Evolutionary conservation across 2,113 vertebrate genomes (phyloP).

Genomic region (Gnathonemus echidnorhynchus): DNA sequence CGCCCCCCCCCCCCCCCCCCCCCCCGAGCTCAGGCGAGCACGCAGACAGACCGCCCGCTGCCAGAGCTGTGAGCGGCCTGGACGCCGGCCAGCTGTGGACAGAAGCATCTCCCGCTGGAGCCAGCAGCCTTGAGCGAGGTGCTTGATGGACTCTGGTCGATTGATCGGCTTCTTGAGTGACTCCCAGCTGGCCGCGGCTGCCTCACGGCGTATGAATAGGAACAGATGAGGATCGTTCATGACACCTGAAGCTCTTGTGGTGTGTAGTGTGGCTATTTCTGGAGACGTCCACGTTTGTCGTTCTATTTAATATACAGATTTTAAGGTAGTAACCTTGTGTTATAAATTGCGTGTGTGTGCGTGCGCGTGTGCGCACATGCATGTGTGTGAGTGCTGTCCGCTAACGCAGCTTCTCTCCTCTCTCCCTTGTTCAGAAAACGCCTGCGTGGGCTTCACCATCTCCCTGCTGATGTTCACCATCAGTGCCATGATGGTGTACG

Average conservation of each 20-base stretch:
- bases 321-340: not conserved
- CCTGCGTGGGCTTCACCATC: constrained; percentile 90
- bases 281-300: not conserved
- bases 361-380: too few species aligned
- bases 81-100: not conserved
- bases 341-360: not conserved
- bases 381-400: not conserved
- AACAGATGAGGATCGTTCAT: not conserved
- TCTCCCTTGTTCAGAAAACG: constrained; percentile 71
- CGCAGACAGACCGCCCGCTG: not conserved
- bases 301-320: not conserved
- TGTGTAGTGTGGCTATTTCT: not conserved
- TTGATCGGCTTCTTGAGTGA: not conserved
- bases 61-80: not conserved
- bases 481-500: constrained; percentile 98
- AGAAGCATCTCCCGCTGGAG: not conserved
- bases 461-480: constrained; percentile 97
- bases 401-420: constrained; percentile 2
- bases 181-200: not conserved
- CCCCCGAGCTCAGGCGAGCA: not conserved
- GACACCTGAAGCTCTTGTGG: not conserved
- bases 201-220: not conserved
- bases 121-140: not conserved
- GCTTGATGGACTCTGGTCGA: not conserved
- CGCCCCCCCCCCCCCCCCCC: too few species aligned